These are phyloP conservation scores for Drosophila burlai DNA, from an alignment of 1,140 invertebrate genomes.

Conservation along the genomic window DNA sequence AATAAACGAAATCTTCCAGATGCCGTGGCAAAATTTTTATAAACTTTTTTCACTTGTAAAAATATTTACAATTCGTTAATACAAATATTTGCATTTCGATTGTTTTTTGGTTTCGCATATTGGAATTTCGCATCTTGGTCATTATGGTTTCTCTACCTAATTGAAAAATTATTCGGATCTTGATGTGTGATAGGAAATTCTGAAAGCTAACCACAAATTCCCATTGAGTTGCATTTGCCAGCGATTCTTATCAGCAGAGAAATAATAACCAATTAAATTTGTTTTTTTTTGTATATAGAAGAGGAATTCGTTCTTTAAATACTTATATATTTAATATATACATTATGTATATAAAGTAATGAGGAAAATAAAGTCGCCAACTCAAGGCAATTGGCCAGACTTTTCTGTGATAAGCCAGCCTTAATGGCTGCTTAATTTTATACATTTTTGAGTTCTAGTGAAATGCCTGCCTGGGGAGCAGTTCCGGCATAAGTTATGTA, in stretches of 20 bases:
- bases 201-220: not conserved
- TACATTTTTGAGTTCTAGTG: not conserved
- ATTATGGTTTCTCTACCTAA: not conserved
- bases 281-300: no score
- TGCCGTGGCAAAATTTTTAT: constrained; percentile 72
- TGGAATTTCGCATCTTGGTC: not conserved
- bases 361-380: not conserved
- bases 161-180: constrained; percentile 11
- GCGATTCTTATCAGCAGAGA: not conserved
- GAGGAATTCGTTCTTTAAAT: not conserved
- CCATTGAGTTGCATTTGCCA: not conserved
- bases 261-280: not conserved
- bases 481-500: constrained; percentile 40
- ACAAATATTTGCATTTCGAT: constrained; percentile 69
- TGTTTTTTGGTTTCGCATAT: constrained; percentile 21
- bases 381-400: constrained; percentile 4
- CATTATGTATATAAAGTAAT: not conserved
- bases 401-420: constrained; percentile 21
- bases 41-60: constrained; percentile 79
- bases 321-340: not conserved
- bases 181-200: not conserved
- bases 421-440: not conserved
- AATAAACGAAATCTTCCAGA: constrained; percentile 81
- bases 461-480: constrained; percentile 27
- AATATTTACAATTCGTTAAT: constrained; percentile 76